These are phyloP conservation scores for Sylvicola cinctus DNA, from an alignment of 2,888 invertebrate species.

Conservation along the genomic window DNA sequence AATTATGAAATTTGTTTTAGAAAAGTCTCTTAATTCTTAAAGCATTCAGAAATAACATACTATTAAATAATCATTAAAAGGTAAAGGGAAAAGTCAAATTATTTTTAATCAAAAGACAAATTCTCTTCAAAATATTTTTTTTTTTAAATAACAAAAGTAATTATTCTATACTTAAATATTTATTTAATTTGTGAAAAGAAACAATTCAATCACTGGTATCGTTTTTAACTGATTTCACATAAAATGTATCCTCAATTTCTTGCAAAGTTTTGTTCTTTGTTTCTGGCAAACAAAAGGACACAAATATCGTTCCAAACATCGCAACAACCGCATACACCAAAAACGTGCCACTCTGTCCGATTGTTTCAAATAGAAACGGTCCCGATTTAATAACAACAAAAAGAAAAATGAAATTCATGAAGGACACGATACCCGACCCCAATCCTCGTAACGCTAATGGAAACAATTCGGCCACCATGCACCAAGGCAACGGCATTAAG, in stretches of 20 bases:
- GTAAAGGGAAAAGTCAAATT: too few relatives aligned
- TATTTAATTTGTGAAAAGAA: too few relatives aligned
- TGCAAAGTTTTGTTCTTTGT: constrained; percentile 40
- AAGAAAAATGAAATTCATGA: constrained; percentile 33
- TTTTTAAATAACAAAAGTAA: too few relatives aligned
- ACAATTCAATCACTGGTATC: too few relatives aligned
- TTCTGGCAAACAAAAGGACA: constrained; percentile 37
- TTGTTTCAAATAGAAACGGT: constrained; percentile 31
- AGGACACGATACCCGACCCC: constrained; percentile 37
- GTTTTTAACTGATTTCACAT: too few relatives aligned
- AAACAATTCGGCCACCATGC: constrained; percentile 44
- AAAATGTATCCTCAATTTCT: constrained; percentile 35
- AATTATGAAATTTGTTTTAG: too few relatives aligned
- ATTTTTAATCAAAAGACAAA: too few relatives aligned
- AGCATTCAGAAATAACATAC: too few relatives aligned
- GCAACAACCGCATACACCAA: constrained; percentile 33
- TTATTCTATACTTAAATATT: too few relatives aligned
- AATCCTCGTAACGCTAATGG: constrained; percentile 31
- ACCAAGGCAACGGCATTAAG: constrained; percentile 41
- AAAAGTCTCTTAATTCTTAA: too few relatives aligned
- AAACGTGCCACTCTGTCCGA: constrained; percentile 34
- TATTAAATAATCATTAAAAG: too few relatives aligned
- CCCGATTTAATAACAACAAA: constrained; percentile 40
- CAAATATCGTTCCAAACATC: constrained; percentile 29
- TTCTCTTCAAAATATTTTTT: too few relatives aligned